Percentiles rank a stretch among this genome's conserved stretches.
These are phyloP conservation scores for Pygoscelis antarcticus DNA, from an alignment of 2,113 vertebrate genomes.

Conservation along the genomic window DNA sequence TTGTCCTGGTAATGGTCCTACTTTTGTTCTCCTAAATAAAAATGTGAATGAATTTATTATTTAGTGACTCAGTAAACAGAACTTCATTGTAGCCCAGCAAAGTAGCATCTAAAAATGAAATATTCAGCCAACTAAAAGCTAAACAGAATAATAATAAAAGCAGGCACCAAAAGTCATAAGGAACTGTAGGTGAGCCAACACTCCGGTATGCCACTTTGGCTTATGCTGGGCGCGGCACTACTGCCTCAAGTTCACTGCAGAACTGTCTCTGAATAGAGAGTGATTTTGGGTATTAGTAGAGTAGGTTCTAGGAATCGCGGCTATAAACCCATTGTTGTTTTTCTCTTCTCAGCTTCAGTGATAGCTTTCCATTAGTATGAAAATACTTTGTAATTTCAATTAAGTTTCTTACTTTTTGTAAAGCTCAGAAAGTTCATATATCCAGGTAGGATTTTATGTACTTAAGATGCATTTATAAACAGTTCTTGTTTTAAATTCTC, in stretches of 20 bases:
- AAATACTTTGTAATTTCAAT: not conserved
- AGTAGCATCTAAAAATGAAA: not conserved
- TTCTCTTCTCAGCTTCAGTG: not conserved
- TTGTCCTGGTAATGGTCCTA: not conserved
- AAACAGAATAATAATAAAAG: not conserved
- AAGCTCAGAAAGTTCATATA: not conserved
- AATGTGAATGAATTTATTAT: not conserved
- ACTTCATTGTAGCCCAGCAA: not conserved
- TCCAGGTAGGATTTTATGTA: not conserved
- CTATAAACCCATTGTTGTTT: not conserved
- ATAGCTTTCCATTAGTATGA: not conserved
- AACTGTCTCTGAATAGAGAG: not conserved
- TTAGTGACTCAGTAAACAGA: not conserved
- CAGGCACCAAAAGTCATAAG: not conserved
- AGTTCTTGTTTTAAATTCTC: not conserved
- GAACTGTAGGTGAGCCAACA: accelerated
- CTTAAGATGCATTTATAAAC: not conserved
- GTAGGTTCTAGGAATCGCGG: not conserved
- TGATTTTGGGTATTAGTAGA: not conserved
- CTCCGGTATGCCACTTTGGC: not conserved
- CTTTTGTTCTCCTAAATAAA: not conserved
- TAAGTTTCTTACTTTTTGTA: not conserved
- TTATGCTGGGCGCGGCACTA: not conserved
- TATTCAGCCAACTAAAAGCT: not conserved
- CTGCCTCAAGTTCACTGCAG: not conserved